Conservation (phyloP, 2,888 invertebrate species). For the Saturnia japonica region DNA sequence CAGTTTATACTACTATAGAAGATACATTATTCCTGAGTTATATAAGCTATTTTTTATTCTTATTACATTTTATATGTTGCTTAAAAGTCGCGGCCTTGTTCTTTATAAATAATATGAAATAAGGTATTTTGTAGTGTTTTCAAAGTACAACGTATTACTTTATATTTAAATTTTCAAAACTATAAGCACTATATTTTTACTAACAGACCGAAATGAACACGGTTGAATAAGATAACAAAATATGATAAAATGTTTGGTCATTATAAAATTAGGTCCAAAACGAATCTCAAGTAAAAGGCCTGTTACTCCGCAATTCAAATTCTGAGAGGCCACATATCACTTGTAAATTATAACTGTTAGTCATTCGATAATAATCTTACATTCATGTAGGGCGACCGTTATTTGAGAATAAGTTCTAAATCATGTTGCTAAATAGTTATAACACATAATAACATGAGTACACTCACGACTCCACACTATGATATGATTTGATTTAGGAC, state of each 20-base stretch:
- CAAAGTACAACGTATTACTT: too few species aligned
- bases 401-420: conserved; percentile 16
- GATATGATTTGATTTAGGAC: too few species aligned
- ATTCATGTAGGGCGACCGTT: conserved; percentile 28
- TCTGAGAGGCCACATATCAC: conserved; percentile 22
- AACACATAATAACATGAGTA: conserved; percentile 1
- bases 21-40: too few species aligned
- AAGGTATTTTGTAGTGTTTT: not conserved
- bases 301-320: conserved; percentile 2
- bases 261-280: not conserved
- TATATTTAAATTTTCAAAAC: not conserved
- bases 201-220: not conserved
- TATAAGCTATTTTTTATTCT: too few species aligned
- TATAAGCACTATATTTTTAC: not conserved
- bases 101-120: not conserved
- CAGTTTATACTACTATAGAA: too few species aligned
- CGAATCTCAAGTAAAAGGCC: not conserved
- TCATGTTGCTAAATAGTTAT: conserved; percentile 2
- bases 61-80: too few species aligned
- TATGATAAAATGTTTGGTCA: not conserved
- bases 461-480: not conserved
- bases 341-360: conserved; percentile 24
- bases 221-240: not conserved
- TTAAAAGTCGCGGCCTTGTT: too few species aligned
- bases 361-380: conserved; percentile 13